Conservation (phyloP, 2,888 invertebrate species). For the Escarpia spicata region DNA sequence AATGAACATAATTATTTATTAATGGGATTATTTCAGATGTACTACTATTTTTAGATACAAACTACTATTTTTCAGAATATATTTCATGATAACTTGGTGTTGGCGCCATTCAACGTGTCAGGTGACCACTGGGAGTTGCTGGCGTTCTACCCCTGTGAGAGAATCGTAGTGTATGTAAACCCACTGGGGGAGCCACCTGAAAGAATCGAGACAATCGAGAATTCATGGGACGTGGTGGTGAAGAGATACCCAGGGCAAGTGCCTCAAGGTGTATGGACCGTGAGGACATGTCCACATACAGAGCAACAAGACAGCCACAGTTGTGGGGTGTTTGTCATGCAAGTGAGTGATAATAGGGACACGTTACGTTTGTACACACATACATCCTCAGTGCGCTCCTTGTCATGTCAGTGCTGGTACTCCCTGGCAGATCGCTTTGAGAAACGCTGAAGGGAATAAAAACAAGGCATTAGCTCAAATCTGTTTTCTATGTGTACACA, state of each 20-base stretch:
- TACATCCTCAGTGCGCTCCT: too few relatives aligned
- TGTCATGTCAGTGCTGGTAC: too few relatives aligned
- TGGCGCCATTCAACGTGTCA: neutral
- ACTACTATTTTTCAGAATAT: neutral
- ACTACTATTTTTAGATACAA: too few relatives aligned
- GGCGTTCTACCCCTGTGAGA: neutral
- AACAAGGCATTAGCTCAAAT: too few relatives aligned
- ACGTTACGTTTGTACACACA: neutral
- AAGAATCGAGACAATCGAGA: neutral
- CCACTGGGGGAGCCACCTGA: neutral
- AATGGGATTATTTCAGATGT: neutral
- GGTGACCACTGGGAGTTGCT: neutral
- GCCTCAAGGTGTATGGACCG: neutral
- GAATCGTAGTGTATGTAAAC: neutral
- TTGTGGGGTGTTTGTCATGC: neutral
- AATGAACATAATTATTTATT: neutral
- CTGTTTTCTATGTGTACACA: too few relatives aligned
- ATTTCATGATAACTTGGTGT: neutral
- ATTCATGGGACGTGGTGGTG: neutral
- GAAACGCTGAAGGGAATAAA: too few relatives aligned
- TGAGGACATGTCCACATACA: neutral
- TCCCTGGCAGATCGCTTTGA: too few relatives aligned
- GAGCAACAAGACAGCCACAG: neutral
- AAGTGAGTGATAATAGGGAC: neutral
- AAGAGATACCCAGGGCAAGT: neutral